A percentile compares a stretch with the other conserved stretches of the same genome.
These are phyloP conservation scores for Glyphotaelius pellucidus DNA, from an alignment of 2,888 invertebrate species.

Conservation along the genomic window DNA sequence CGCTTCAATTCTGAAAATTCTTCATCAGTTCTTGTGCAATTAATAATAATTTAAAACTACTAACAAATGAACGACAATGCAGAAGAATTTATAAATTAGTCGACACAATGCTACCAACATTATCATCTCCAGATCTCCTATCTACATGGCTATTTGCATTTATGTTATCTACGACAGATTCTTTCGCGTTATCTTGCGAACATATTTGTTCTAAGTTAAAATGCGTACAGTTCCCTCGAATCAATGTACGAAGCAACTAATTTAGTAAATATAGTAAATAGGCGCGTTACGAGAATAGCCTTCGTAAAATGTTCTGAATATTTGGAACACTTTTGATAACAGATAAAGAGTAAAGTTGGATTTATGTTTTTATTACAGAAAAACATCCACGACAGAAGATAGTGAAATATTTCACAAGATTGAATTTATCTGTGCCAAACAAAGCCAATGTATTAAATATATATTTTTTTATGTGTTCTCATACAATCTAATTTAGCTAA, in stretches of 20 bases:
- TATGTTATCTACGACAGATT: neutral
- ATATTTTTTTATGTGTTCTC: no score
- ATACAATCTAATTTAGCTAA: no score
- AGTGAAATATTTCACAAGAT: neutral
- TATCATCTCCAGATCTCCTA: neutral
- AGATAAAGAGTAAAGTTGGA: neutral
- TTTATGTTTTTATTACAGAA: neutral
- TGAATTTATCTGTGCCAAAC: neutral
- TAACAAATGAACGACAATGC: neutral
- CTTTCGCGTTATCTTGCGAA: neutral
- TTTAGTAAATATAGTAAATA: neutral
- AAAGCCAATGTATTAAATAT: no score
- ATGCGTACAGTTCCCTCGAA: neutral
- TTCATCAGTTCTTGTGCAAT: no score
- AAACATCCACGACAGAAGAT: neutral
- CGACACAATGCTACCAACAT: neutral
- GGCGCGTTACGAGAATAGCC: constrained; percentile 2
- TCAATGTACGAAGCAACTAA: neutral
- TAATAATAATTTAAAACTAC: no score
- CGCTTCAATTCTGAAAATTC: no score
- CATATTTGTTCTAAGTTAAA: neutral
- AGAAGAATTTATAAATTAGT: neutral
- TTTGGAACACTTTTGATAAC: neutral
- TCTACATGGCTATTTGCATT: neutral
- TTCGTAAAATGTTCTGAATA: neutral